Evolutionary conservation across 2,888 invertebrate genomes (phyloP), one percentile per base, ranked within the genome.

Genomic region (Pantelozetes paolii): DNA sequence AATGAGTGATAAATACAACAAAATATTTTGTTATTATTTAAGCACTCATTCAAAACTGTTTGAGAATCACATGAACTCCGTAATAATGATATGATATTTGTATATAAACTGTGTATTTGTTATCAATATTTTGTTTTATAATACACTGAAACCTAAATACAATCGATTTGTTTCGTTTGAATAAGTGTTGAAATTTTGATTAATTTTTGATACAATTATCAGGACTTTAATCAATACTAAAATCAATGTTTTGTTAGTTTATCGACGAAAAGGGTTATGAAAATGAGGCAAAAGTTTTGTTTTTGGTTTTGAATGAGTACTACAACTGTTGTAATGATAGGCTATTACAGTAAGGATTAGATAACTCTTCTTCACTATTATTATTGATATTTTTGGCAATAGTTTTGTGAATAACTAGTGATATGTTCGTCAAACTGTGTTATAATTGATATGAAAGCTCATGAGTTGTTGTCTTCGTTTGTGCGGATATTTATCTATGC

Each of bases 261-360:
- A n/a, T n/a, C n/a, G n/a, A n/a, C n/a, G n/a, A n/a, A n/a, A n/a
- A n/a, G n/a, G n/a, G n/a, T n/a, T n/a, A n/a, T n/a, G n/a, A n/a
- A n/a, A n/a, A n/a, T n/a, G n/a, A n/a, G n/a, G n/a, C 9, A 36
- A 36, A 8, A 36, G 36, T 36, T 36, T 36, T 59, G 30, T 30
- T 8, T 30, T 28, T 2, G 62, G n/a, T 30, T 62, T 26, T n/a
- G 36, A 32, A 30, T 62, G n/a, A 62, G n/a, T 62, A 32, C 8
- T 11, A 32, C 20, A 1, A 13, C 9, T 62, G 9, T 32, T 30
- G 32, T 62, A 54, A 62, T 36, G 32, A 11, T n/a, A 54, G 23
- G 32, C n/a, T n/a, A 62, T 9, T 62, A 32, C 32, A 62, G 32
- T 62, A 32, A 18, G 62, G 18, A 62, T 62, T 62, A 62, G 26